Evolutionary conservation across 2,888 invertebrate genomes (phyloP).

Genomic region (Pseudococcus viburni): DNA sequence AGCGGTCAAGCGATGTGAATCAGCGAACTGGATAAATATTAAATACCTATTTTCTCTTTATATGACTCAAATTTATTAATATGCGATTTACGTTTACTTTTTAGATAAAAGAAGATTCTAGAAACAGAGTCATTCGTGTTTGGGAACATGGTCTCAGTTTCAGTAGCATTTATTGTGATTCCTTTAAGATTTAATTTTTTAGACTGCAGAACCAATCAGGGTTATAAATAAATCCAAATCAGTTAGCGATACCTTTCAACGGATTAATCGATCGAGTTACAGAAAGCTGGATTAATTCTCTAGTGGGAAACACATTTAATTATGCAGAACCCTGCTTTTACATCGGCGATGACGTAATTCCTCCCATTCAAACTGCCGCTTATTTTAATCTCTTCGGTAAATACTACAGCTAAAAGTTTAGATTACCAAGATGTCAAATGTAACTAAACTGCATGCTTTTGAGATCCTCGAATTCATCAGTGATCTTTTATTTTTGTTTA

Average conservation of each 20-base stretch:
- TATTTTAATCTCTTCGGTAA: background rate
- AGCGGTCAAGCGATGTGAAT: background rate
- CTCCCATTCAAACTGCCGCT: background rate
- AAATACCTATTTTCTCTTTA: no score
- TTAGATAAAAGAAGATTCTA: background rate
- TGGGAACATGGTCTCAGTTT: background rate
- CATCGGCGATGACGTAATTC: conserved; percentile 19
- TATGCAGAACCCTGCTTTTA: conserved; percentile 27
- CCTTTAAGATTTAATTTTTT: background rate
- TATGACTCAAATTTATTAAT: no score
- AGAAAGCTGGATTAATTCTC: conserved; percentile 39
- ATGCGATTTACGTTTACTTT: background rate
- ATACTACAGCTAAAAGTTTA: background rate
- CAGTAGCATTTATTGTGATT: conserved; percentile 12
- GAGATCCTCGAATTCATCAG: background rate
- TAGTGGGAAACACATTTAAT: background rate
- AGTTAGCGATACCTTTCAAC: background rate
- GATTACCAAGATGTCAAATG: background rate
- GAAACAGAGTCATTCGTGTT: background rate
- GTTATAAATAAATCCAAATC: conserved; percentile 22
- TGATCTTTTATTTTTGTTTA: conserved; percentile 10
- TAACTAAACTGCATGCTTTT: background rate
- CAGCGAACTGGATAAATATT: no score
- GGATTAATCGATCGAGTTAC: conserved; percentile 16
- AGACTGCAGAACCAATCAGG: background rate